These are phyloP conservation scores for Volucella inanis DNA, from an alignment of 2,888 invertebrate species.

Conservation along the genomic window DNA sequence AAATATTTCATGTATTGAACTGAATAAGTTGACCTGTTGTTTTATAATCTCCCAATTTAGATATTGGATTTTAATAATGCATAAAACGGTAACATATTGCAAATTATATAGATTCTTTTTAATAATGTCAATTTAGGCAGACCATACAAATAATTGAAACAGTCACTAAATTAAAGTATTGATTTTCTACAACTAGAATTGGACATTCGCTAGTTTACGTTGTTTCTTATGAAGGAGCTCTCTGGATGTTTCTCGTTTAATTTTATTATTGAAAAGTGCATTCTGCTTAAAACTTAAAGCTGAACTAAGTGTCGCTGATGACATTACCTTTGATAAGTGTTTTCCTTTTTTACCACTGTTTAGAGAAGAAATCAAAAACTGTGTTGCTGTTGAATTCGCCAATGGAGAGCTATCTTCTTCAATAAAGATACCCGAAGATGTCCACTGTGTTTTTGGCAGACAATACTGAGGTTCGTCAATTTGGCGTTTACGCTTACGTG, in stretches of 20 bases:
- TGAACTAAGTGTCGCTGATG: slow-evolving; percentile 7
- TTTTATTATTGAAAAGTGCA: slow-evolving; percentile 70
- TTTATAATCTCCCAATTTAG: too few relatives aligned
- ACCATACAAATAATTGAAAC: neutral
- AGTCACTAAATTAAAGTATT: neutral
- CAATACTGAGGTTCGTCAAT: slow-evolving; percentile 64
- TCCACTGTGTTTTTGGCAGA: slow-evolving; percentile 77
- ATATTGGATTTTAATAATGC: neutral
- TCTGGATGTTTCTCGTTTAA: slow-evolving; percentile 72
- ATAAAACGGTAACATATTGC: neutral
- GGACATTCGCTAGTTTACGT: slow-evolving; percentile 41
- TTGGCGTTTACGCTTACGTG: slow-evolving; percentile 72
- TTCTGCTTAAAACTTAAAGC: slow-evolving; percentile 76
- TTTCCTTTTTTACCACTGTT: slow-evolving; percentile 48
- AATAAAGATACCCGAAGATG: slow-evolving; percentile 76
- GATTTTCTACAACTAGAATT: slow-evolving; percentile 21
- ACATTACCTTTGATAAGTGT: slow-evolving; percentile 7
- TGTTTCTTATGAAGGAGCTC: slow-evolving; percentile 75
- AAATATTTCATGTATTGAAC: too few relatives aligned
- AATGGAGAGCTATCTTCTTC: slow-evolving; percentile 71
- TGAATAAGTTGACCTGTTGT: too few relatives aligned
- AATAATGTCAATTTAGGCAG: too few relatives aligned
- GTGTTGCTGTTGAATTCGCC: slow-evolving; percentile 59
- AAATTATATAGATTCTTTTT: too few relatives aligned
- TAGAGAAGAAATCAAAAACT: slow-evolving; percentile 71